These are phyloP conservation scores for Corbicula japonica DNA, from an alignment of 2,888 invertebrate species.

Conservation along the genomic window DNA sequence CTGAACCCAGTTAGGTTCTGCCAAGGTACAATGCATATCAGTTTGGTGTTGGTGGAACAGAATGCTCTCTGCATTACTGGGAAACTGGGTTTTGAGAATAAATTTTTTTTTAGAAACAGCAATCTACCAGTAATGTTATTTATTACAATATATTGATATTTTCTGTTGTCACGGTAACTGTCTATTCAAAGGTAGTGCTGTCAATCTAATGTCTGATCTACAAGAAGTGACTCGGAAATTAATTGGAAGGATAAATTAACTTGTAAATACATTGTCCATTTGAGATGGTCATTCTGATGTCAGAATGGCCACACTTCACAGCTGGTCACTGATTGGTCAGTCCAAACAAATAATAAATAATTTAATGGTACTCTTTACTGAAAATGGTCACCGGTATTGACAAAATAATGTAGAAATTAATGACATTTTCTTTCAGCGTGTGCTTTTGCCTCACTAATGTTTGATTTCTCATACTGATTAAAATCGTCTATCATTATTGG, in stretches of 20 bases:
- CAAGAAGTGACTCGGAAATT: conserved; percentile 17
- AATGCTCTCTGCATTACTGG: too few relatives aligned
- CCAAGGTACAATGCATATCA: too few relatives aligned
- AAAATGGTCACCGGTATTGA: conserved; percentile 39
- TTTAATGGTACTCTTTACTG: conserved; percentile 39
- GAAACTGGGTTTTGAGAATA: too few relatives aligned
- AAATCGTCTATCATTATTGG: conserved; percentile 33
- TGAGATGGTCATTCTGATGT: conserved; percentile 40
- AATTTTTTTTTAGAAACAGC: too few relatives aligned
- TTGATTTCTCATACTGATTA: conserved; percentile 47
- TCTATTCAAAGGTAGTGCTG: too few relatives aligned
- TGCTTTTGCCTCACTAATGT: conserved; percentile 38
- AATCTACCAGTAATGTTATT: too few relatives aligned
- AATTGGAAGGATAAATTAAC: conserved; percentile 32
- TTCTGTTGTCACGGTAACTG: too few relatives aligned
- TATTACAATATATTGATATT: too few relatives aligned
- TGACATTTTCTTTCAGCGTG: conserved; percentile 46
- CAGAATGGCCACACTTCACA: conserved; percentile 10
- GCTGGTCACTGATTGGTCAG: conserved; percentile 43
- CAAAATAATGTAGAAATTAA: conserved; percentile 50
- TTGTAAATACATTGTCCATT: conserved; percentile 30
- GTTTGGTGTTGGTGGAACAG: too few relatives aligned
- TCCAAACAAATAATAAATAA: conserved; percentile 41
- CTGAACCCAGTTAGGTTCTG: too few relatives aligned
- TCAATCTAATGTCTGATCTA: too few relatives aligned